Base-by-base conservation (phyloP, 2,797 vertebrate genomes). In the Botia kubotai region DNA sequence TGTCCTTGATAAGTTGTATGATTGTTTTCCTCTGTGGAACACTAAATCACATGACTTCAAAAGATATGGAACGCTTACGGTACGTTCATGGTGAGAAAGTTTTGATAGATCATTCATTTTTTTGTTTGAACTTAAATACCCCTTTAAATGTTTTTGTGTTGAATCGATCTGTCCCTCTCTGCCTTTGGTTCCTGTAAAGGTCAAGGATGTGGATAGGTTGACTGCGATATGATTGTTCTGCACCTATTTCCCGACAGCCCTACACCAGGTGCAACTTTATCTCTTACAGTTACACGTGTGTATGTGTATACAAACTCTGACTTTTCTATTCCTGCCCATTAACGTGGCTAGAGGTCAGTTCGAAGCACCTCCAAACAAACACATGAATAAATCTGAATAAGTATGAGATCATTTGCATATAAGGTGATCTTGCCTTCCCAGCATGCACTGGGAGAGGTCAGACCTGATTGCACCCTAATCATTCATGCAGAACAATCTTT, bases 351-450 rank as follows among this genome's bases (percentile, higher is more conserved):
- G 87, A 92, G 91, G 90, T 93, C 91, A 90, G 73, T 80, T 84
- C 84, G 85, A 87, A 89, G 84, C 77, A 83, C 87, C 87, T 89
- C 71, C 87, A 84, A 86, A 90, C 87, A 80, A 90, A 86, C 81
- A 84, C 82, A 86, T 87, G 85, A 83, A 89, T 87, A 91, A 90
- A 90, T 86, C 87, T 92, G 90, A 89, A 93, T 93, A 92, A 89
- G 90, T 77, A 88, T 86, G 80, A 91, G 85, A 43, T 87, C 87
- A 92, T 93, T 91, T 93, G 85, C 85, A 88, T 86, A 81, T 82
- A 85, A 77, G 88, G 83, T 88, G 89, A 90, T 89, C 89, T 90
- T 89, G 87, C 85, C 88, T 90, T 68, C 67, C 65, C 73, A 71
- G 77, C 75, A 87, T 82, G 80, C 86, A 84, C 74, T 81, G 84